A percentile compares a stretch with the other conserved stretches of the same genome.
Evolutionary conservation across 2,113 vertebrate species (phyloP).

Genomic region (Myiozetetes cayanensis): DNA sequence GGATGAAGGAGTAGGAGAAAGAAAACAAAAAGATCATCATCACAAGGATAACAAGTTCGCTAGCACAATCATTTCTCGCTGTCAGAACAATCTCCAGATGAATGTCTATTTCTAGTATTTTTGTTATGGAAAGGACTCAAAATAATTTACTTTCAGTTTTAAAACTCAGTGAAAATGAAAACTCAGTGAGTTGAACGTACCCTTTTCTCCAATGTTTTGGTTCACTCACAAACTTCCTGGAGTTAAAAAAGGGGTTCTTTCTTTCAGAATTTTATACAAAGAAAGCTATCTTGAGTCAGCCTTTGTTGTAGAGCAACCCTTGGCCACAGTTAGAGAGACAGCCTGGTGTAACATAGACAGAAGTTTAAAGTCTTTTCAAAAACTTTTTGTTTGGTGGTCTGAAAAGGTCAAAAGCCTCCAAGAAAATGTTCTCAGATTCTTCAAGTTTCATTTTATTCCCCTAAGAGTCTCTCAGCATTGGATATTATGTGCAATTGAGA

Average conservation of each 20-base stretch:
- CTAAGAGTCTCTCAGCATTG: neutral
- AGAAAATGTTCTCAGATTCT: neutral
- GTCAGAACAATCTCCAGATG: neutral
- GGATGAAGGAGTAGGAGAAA: neutral
- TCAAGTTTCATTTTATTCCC: neutral
- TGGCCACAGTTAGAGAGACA: neutral
- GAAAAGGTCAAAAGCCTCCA: neutral
- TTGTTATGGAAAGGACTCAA: neutral
- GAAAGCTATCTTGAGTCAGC: neutral
- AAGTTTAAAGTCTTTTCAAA: neutral
- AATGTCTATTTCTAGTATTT: neutral
- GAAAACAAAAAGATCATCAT: neutral
- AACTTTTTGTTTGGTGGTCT: neutral
- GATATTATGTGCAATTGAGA: neutral
- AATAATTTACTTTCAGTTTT: neutral
- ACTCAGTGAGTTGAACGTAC: too few relatives aligned
- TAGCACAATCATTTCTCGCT: neutral
- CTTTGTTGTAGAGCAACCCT: neutral
- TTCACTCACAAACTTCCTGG: neutral
- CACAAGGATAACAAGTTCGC: neutral
- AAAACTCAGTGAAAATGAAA: neutral
- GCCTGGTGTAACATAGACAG: rapidly evolving
- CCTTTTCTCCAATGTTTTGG: neutral
- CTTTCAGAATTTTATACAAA: neutral
- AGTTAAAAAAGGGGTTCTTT: neutral